These are phyloP conservation scores for Porites australiensis DNA, from an alignment of 64 coral and sea anemone species.

Conservation along the genomic window DNA sequence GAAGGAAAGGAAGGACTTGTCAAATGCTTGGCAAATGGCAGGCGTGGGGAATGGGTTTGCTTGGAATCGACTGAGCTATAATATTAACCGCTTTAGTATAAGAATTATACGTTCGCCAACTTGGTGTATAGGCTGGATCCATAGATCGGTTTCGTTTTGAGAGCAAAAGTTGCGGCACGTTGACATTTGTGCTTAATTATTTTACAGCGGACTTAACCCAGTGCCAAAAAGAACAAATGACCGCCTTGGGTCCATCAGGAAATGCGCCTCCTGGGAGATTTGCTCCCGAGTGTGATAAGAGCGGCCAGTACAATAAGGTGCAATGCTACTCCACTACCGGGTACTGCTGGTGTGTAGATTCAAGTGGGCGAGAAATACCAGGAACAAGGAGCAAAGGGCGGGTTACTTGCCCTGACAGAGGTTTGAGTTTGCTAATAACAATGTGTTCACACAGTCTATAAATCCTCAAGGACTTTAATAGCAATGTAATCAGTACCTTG, in stretches of 20 bases:
- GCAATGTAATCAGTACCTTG: too few relatives aligned
- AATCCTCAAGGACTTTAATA: too few relatives aligned
- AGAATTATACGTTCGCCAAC: too few relatives aligned
- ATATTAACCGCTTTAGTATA: too few relatives aligned
- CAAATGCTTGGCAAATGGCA: too few relatives aligned
- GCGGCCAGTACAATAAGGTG: constrained; percentile 73
- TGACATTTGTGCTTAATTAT: not conserved
- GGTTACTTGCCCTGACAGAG: constrained; percentile 30
- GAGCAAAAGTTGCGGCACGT: too few relatives aligned
- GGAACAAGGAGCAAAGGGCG: constrained; percentile 67
- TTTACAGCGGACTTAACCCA: constrained; percentile 5
- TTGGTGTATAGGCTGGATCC: too few relatives aligned
- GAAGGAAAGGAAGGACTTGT: too few relatives aligned
- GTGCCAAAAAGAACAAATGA: constrained; percentile 57
- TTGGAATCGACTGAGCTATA: too few relatives aligned
- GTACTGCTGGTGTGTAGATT: constrained; percentile 90
- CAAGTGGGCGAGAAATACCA: constrained; percentile 69
- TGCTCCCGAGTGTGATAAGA: constrained; percentile 67
- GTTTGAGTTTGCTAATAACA: not conserved
- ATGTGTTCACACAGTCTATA: not conserved
- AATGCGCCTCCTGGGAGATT: constrained; percentile 67
- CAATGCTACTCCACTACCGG: constrained; percentile 72
- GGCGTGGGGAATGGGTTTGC: too few relatives aligned
- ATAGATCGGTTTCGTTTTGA: too few relatives aligned
- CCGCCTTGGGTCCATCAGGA: constrained; percentile 44